Base-by-base conservation (phyloP, 1,140 invertebrate genomes). In the Hesperophylax magnus region DNA sequence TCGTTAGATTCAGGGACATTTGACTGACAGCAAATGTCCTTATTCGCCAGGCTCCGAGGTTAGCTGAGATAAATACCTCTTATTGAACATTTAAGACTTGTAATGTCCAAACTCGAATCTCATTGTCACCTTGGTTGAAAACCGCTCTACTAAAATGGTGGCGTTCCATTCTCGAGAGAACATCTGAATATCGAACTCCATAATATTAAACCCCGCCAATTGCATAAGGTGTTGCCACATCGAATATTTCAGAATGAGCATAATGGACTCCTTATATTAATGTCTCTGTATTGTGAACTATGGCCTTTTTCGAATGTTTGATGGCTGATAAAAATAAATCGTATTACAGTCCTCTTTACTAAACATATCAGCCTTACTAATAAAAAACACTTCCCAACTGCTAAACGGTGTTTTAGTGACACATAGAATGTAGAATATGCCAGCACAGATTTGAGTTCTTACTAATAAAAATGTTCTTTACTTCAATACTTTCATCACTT, bases 151-250 rank as follows among this genome's bases (percentile, higher is more conserved):
- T n/a, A 67, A 67, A 67, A 72, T 54, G 69, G 69, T 52, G 47
- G 22, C 22, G 47, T 22, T 24, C 69, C 69, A 72, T 72, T 72
- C 69, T 54, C 69, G 65, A 72, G 52, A 72, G 69, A 54, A 53
- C 69, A 54, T 53, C 69, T 54, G 69, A 72, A 72, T 53, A 72
- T 72, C 69, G 52, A 71, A 72, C 34, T 18, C 69, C 69, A 72
- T 72, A 65, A 58, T 47, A 69, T 72, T 20, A 27, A 56, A 24
- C 27, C 18, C 69, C 69, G 20, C 69, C 69, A 15, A 54, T 72
- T 72, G 27, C 69, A 72, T 54, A 72, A 72, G 18, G 69, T 54
- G 20, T 72, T 31, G 69, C 69, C 69, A 72, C 52, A 72, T 34
- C 31, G 34, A n/a, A 34, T 61, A 61, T 61, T 61, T 61, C 18